Base-by-base conservation (phyloP, 2,888 invertebrate genomes). In the Agrenia bidenticulata region DNA sequence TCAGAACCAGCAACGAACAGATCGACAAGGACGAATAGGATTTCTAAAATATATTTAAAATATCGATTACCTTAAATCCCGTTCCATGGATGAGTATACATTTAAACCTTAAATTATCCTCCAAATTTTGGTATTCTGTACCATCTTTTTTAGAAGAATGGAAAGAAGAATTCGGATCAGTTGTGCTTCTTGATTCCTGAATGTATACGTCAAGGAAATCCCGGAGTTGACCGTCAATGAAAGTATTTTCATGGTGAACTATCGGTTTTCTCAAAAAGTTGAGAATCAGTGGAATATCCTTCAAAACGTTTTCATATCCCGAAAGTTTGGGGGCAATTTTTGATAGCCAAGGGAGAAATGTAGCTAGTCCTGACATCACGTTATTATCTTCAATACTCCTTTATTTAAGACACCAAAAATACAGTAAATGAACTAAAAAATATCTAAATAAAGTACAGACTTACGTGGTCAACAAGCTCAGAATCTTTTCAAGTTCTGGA, bases 311-410 rank as follows among this genome's bases (percentile, higher is more conserved):
- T 21, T 19, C 13, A 24, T 49, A 63, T 19, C 65, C 65, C 24
- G 23, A 21, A 1, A 53, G 24, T 19, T 55, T 62, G 15, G 60
- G 60, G 21, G 59, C 54, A 7, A 45, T 9, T 58, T 58, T 56
- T 9, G 37, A 32, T 15, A 69, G 23, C 63, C 56, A 62, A n/a
- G 69, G 65, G 21, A 69, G 51, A 24, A 66, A 69, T 13, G 56
- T 54, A 23, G 39, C 50, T 0, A 63, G 7, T 1, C 24, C 50
- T 17, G 37, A 15, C 15, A 57, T 57, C 32, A 24, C 15, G 23
- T 50, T 57, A 51, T 49, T 37, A 21, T 55, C 61, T 23, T 50
- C 37, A 13, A 42, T 32, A n/a, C 37, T 53, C 26, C 65, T 65
- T 23, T 15, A 32, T 13, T 42, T n/a, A 50, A 21, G 7, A 27